Evolutionary conservation across 2,797 vertebrate genomes (phyloP).

Genomic region (Betta splendens): DNA sequence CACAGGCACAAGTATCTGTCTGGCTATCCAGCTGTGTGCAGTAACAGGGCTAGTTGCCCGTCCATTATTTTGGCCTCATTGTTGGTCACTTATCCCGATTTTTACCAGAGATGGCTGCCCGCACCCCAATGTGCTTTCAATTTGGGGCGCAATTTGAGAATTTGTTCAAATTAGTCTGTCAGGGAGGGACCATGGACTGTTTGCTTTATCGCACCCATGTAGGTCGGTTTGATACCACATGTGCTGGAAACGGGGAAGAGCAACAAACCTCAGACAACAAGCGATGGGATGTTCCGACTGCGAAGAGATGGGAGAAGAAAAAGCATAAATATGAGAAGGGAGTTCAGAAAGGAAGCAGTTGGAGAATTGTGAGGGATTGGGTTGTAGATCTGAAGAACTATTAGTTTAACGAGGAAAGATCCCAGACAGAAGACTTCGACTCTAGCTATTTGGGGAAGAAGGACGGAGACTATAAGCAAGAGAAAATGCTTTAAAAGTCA

Average conservation of each 20-base stretch:
- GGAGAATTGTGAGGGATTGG: slow-evolving; percentile 16
- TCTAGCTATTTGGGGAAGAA: slow-evolving; percentile 49
- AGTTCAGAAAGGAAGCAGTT: slow-evolving; percentile 6
- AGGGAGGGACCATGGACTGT: slow-evolving; percentile 79
- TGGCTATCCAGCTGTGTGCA: slow-evolving; percentile 67
- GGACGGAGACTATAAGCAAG: slow-evolving; percentile 32
- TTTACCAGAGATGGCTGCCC: slow-evolving; percentile 80
- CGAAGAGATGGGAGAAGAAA: slow-evolving; percentile 3
- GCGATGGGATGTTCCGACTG: slow-evolving; percentile 54
- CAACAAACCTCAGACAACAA: slow-evolving; percentile 66
- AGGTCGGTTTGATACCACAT: slow-evolving; percentile 82
- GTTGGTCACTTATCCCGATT: slow-evolving; percentile 82
- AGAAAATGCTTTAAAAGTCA: slow-evolving; percentile 34
- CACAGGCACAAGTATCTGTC: slow-evolving; percentile 66
- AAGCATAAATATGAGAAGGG: not conserved
- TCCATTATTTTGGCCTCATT: slow-evolving; percentile 75
- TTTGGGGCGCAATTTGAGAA: slow-evolving; percentile 88
- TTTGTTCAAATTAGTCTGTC: slow-evolving; percentile 88
- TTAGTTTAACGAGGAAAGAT: slow-evolving; percentile 24
- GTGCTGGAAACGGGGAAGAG: slow-evolving; percentile 68
- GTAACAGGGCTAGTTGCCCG: slow-evolving; percentile 70
- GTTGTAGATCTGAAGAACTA: slow-evolving; percentile 19
- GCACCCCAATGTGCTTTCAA: slow-evolving; percentile 86
- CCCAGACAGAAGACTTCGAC: slow-evolving; percentile 17
- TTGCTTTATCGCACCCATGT: slow-evolving; percentile 83